These are phyloP conservation scores for Apoda limacodes DNA, from an alignment of 2,888 invertebrate genomes.

Conservation along the genomic window DNA sequence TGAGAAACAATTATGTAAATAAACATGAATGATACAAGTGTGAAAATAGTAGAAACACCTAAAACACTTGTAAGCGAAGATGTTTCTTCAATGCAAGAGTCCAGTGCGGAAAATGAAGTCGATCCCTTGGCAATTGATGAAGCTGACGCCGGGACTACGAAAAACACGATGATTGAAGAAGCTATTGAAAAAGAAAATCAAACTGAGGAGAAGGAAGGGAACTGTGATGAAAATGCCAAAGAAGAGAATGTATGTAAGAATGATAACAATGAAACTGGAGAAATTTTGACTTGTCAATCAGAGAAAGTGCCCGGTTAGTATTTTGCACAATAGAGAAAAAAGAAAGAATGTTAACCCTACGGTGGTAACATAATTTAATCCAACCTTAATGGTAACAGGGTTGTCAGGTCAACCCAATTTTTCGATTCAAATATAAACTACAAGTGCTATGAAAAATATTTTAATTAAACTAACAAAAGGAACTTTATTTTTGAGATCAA, in stretches of 20 bases:
- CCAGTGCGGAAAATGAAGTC: constrained; percentile 40
- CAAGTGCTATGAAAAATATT: too few species aligned
- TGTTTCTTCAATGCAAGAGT: constrained; percentile 35
- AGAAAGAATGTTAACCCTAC: too few species aligned
- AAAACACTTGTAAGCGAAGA: constrained; percentile 39
- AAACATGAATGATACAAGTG: constrained; percentile 67
- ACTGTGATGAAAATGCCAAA: constrained; percentile 66
- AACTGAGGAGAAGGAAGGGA: constrained; percentile 32
- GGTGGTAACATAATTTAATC: too few species aligned
- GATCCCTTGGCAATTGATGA: constrained; percentile 55
- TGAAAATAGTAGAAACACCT: constrained; percentile 57
- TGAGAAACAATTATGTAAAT: constrained; percentile 65
- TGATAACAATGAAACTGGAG: too few species aligned
- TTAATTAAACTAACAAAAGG: too few species aligned
- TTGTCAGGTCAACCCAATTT: too few species aligned
- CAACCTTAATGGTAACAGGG: too few species aligned
- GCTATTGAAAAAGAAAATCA: constrained; percentile 25
- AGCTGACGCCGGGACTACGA: constrained; percentile 26
- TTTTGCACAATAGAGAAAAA: too few species aligned
- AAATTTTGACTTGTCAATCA: too few species aligned
- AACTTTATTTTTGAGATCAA: too few species aligned
- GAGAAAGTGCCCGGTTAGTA: too few species aligned
- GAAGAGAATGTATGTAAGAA: constrained; percentile 43
- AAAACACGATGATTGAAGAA: constrained; percentile 27
- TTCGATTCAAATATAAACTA: too few species aligned